Evolutionary conservation across 2,888 invertebrate genomes (phyloP), one percentile per base, ranked within the genome.

Genomic region (Perdita meconis): DNA sequence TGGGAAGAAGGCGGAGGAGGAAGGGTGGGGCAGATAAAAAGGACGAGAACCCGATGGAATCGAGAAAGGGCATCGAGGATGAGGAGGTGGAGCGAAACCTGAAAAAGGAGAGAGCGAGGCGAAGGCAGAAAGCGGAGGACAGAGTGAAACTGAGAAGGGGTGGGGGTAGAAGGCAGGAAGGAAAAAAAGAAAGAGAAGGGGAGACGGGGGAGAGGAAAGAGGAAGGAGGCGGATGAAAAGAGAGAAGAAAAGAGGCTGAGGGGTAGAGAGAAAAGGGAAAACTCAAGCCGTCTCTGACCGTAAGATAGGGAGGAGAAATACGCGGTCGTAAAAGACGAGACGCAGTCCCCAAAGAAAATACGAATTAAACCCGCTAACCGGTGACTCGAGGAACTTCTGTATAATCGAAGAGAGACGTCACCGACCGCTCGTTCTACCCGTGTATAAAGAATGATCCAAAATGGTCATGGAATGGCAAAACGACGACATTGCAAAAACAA

Each of bases 261-360:
- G 71, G 10, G 55, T n/a, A n/a, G 60, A 70, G 72, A 76, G 63
- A 67, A 57, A 56, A 71, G 75, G 74, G 86, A 85, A 88, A 88
- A 88, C 83, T 85, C 83, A 38, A 78, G 82, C 84, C 81, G 82
- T 79, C 82, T 85, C 86, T 74, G 84, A 84, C 86, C 80, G 75
- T 80, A 78, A 81, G 83, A 85, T 74, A 83, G 84, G 83, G 82
- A 86, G 85, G 83, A 89, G 84, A 84, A 88, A 91, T 89, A 89
- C 88, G 89, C 80, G 89, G 87, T 90, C 91, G 90, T 91, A 91
- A 91, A 91, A 90, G 83, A 78, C 86, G 84, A 83, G 85, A 82
- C 88, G 83, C 83, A 82, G 88, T 88, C 86, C 87, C 88, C 86
- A 87, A 90, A 90, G 90, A 90, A 91, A 91, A 91, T 90, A 89